These are phyloP conservation scores for Apamea anceps DNA, from an alignment of 2,888 invertebrate species.

Conservation along the genomic window DNA sequence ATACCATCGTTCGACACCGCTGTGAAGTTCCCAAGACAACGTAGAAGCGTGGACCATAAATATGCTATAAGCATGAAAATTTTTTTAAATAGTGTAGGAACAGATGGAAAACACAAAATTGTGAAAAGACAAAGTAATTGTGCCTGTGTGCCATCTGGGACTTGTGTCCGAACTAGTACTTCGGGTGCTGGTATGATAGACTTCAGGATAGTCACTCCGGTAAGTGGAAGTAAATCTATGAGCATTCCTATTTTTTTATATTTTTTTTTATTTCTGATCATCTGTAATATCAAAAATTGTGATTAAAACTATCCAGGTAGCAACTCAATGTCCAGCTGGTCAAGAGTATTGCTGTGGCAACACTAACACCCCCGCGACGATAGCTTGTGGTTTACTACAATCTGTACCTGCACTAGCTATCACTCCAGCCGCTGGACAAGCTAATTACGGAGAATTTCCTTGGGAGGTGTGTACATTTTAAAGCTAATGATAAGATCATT, in stretches of 20 bases:
- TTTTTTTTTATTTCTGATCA: neutral
- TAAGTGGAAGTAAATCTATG: conserved; percentile 74
- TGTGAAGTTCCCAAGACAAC: conserved; percentile 85
- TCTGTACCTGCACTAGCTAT: conserved; percentile 79
- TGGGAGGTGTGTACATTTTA: conserved; percentile 91
- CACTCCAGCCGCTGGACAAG: conserved; percentile 87
- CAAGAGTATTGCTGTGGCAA: conserved; percentile 85
- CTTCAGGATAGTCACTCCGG: conserved; percentile 91
- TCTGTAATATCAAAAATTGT: conserved; percentile 19
- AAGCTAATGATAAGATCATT: neutral
- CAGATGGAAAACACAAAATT: conserved; percentile 72
- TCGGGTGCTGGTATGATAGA: conserved; percentile 91
- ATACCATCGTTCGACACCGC: conserved; percentile 78
- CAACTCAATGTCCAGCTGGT: conserved; percentile 80
- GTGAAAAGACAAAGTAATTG: conserved; percentile 83
- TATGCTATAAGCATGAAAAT: conserved; percentile 58
- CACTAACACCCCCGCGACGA: conserved; percentile 62
- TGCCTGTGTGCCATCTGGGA: conserved; percentile 82
- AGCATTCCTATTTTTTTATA: neutral
- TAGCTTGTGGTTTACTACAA: conserved; percentile 87
- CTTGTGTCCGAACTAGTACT: conserved; percentile 77
- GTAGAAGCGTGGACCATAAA: conserved; percentile 70
- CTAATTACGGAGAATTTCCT: conserved; percentile 93
- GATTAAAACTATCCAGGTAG: conserved; percentile 58
- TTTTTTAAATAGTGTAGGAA: conserved; percentile 51